phyloP scores from a whole-genome alignment of 1,140 invertebrate species.

The Archivesica marissinica region DNA sequence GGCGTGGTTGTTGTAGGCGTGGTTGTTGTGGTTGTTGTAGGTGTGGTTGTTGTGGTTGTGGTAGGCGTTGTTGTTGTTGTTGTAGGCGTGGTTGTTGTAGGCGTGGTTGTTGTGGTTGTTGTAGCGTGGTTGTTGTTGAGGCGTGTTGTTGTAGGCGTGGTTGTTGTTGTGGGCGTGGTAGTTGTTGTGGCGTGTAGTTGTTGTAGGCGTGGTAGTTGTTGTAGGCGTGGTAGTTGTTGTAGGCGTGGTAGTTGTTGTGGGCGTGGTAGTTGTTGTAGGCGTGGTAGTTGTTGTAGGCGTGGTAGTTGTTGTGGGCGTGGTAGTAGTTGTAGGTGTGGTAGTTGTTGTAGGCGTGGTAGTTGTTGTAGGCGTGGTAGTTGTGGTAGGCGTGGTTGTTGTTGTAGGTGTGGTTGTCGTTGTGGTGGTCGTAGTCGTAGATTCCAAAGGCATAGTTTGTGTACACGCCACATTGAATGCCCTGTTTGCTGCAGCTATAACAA shows the following conservation, averaged over 20 bases:
- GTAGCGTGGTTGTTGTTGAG: neutral
- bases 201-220: neutral
- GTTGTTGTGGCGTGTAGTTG: neutral
- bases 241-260: neutral
- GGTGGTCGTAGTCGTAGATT: conserved; percentile 5
- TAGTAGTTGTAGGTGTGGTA: neutral
- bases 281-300: neutral
- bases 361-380: neutral
- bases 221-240: neutral
- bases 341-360: neutral
- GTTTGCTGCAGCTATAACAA: neutral
- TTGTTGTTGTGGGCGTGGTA: neutral
- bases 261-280: neutral
- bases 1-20: neutral
- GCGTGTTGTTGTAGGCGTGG: neutral
- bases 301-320: neutral
- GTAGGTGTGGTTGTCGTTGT: no score
- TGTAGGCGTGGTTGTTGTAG: neutral
- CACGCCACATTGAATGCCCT: neutral
- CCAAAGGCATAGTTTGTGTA: neutral
- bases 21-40: neutral
- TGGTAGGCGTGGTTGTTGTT: no score
- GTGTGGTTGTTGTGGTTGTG: neutral
- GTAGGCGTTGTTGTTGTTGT: neutral
- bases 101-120: neutral